phyloP scores from a whole-genome alignment of 2,113 vertebrate genomes.

The Apodemus sylvaticus region DNA sequence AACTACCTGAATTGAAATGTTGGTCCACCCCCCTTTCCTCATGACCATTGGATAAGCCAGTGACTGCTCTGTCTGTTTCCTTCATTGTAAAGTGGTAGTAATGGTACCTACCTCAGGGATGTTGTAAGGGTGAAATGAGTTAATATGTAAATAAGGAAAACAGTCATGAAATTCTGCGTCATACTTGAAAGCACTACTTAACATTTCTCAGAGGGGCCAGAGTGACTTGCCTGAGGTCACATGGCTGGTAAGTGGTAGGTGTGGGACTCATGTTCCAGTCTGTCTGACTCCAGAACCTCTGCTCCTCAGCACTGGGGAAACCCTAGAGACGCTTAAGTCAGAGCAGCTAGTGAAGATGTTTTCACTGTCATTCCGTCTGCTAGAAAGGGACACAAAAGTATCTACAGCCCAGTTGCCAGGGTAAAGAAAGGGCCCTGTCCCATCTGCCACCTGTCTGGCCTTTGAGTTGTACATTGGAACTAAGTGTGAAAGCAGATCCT shows the following conservation, averaged over 20 bases:
- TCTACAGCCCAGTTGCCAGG: neutral
- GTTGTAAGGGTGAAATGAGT: neutral
- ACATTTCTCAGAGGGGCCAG: neutral
- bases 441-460: neutral
- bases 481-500: neutral
- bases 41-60: neutral
- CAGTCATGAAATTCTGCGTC: neutral
- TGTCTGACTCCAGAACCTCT: neutral
- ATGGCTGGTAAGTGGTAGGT: slow-evolving; percentile 24
- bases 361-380: neutral
- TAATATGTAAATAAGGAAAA: neutral
- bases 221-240: slow-evolving; percentile 18
- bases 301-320: neutral
- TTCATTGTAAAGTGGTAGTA: neutral
- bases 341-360: neutral
- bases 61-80: slow-evolving; percentile 12
- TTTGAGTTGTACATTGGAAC: neutral
- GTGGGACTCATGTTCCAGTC: neutral
- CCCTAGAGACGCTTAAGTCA: neutral
- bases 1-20: neutral
- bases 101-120: neutral
- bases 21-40: neutral
- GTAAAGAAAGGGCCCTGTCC: neutral
- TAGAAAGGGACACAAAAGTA: neutral
- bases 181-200: neutral